These are phyloP conservation scores for Rhynchomys soricoides DNA, from an alignment of 2,113 vertebrate species.

Conservation along the genomic window DNA sequence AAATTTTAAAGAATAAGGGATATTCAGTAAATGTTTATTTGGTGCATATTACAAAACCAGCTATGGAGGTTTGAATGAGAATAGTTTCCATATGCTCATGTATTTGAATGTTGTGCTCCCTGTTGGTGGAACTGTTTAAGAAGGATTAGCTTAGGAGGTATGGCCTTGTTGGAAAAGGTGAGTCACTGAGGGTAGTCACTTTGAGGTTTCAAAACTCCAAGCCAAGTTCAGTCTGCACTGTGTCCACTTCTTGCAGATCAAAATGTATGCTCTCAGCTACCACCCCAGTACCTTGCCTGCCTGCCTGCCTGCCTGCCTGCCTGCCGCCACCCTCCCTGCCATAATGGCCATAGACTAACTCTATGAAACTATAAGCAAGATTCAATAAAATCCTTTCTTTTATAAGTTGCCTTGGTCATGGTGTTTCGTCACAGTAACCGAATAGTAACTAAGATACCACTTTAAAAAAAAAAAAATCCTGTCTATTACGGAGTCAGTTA, in stretches of 20 bases:
- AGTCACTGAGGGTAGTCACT: not conserved
- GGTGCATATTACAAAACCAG: not conserved
- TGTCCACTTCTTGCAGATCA: not conserved
- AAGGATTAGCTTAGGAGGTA: not conserved
- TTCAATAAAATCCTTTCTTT: not conserved
- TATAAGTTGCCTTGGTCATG: not conserved
- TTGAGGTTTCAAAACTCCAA: not conserved
- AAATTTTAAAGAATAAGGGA: not conserved
- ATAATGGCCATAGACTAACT: not conserved
- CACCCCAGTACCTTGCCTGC: not conserved
- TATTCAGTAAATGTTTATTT: not conserved
- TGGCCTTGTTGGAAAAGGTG: not conserved
- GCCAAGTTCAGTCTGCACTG: not conserved
- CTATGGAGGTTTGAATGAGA: not conserved
- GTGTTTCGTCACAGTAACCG: not conserved
- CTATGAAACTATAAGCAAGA: not conserved
- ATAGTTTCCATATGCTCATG: not conserved
- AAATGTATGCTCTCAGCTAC: not conserved
- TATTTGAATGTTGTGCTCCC: not conserved
- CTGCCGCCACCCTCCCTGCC: not conserved
- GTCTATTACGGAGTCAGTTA: not conserved
- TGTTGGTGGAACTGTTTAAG: not conserved
- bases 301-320: not conserved
- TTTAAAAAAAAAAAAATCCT: not conserved
- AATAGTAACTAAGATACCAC: not conserved